A percentile compares a stretch with the other conserved stretches of the same genome.
These are phyloP conservation scores for Penaeus chinensis DNA, from an alignment of 1,140 invertebrate species.

Conservation along the genomic window DNA sequence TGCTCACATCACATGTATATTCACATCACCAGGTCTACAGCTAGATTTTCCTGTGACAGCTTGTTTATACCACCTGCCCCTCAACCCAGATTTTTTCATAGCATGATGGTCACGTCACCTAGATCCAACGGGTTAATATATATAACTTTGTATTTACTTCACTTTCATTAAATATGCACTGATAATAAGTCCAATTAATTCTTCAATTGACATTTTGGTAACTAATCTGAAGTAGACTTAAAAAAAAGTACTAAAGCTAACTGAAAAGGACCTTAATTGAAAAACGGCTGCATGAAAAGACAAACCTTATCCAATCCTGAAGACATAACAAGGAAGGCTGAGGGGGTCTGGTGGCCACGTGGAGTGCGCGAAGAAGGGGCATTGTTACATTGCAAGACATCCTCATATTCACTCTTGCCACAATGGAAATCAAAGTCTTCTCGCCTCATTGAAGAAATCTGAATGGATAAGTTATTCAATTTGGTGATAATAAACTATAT, in stretches of 20 bases:
- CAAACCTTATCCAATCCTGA: conserved; percentile 86
- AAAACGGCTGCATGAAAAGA: conserved; percentile 1
- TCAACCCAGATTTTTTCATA: too few species aligned
- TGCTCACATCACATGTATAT: too few species aligned
- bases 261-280: neutral
- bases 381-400: conserved; percentile 85
- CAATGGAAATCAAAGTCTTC: conserved; percentile 85
- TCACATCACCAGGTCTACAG: too few species aligned
- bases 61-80: too few species aligned
- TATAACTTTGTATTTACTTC: too few species aligned
- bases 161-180: too few species aligned
- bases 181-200: too few species aligned
- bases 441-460: conserved; percentile 75
- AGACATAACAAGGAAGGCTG: conserved; percentile 88
- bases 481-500: neutral
- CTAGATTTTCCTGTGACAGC: too few species aligned
- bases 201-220: too few species aligned
- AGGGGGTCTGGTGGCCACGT: conserved; percentile 88
- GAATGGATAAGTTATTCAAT: neutral
- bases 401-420: conserved; percentile 82
- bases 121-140: too few species aligned
- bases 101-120: too few species aligned
- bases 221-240: too few species aligned
- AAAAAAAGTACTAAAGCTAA: neutral
- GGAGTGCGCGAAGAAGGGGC: conserved; percentile 76